Base-by-base conservation (phyloP, 1,140 invertebrate species). In the Drosophila sproati region DNA sequence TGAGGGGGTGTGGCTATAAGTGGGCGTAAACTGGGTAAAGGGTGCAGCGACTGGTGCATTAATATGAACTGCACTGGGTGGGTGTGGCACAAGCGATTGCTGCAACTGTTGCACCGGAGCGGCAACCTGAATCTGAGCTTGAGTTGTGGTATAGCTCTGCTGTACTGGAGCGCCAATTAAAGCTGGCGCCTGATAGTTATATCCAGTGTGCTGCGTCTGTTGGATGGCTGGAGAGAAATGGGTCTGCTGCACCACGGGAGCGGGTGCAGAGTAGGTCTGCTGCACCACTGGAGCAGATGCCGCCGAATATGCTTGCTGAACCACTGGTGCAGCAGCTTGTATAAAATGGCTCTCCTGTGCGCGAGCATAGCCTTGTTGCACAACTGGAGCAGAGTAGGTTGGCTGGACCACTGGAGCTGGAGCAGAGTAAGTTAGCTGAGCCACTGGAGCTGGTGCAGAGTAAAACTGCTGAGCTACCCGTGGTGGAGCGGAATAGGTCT, bases 61-160 rank as follows among this genome's bases (percentile, higher is more conserved):
- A 37, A 56, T 37, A 10, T 80, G 77, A 1, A 80, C 37, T 0
- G 57, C 67, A 6, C 52, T 61, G 3, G 78, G 72, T 10, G 68
- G 45, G 2, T 68, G 73, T 5, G 80, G 79, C 52, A 83, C 80
- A 55, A 77, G 83, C 2, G 77, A 83, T 45, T 83, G 81, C 61
- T 80, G 80, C 43, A 79, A 37, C n/a, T 75, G 47, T n/a, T 74
- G 70, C 3, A 78, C 29, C 4, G 69, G 81, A 48, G 55, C 52
- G 47, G 37, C 8, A 45, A 55, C 47, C 20, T 48, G 54, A 39
- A 29, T 57, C 37, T 55, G 51, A 41, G 32, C 12, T 2, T 20
- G 20, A 20, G 29, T 20, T 5, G 28, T 45, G 7, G 45, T 48
- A 28, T 54, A 51, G 12, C 20, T 52, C 43, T 59, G 43, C 37